These are phyloP conservation scores for Varanus salvator DNA, from an alignment of 2,113 vertebrate genomes.

Conservation along the genomic window DNA sequence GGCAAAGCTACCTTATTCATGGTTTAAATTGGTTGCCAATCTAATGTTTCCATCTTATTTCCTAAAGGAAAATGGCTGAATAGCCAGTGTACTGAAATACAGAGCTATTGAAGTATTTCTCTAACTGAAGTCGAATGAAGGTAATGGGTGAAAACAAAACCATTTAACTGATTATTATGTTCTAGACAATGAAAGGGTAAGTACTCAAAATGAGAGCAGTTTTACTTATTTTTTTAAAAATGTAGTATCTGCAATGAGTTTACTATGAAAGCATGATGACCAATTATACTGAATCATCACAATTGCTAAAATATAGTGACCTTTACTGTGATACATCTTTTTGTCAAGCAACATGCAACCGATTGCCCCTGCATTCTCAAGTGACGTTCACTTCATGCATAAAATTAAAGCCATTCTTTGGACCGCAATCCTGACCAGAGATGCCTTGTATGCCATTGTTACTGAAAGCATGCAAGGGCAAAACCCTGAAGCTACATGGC, in stretches of 20 bases:
- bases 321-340: background rate
- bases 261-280: background rate
- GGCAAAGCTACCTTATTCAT: background rate
- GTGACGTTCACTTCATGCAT: conserved; percentile 45
- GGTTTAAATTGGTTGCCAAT: background rate
- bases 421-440: conserved; percentile 53
- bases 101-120: background rate
- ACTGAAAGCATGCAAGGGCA: background rate
- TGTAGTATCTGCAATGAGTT: background rate
- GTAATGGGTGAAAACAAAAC: background rate
- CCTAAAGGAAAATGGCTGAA: background rate
- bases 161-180: background rate
- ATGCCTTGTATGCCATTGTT: too few species aligned
- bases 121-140: background rate
- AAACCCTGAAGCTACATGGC: background rate
- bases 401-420: conserved; percentile 66
- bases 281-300: background rate
- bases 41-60: background rate
- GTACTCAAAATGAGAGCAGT: background rate
- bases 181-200: background rate
- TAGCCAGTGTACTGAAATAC: background rate
- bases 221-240: background rate
- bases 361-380: conserved; percentile 37
- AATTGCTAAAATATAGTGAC: conserved; percentile 39
- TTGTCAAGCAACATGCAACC: conserved; percentile 57